Base-by-base conservation (phyloP, 2,113 vertebrate species). In the Tetrax tetrax region DNA sequence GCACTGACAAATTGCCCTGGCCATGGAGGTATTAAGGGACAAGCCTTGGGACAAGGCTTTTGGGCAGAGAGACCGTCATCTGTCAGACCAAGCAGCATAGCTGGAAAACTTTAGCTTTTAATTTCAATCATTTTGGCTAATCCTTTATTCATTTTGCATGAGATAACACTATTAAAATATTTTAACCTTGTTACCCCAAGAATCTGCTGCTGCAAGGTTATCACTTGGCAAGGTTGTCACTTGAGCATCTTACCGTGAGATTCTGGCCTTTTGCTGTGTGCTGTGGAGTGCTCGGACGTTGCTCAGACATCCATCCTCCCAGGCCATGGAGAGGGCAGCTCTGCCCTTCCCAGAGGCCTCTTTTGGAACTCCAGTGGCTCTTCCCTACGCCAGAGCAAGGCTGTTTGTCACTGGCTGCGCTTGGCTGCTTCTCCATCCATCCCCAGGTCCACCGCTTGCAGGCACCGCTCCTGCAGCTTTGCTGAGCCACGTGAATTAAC, bases 1-100 rank as follows among this genome's bases (percentile, higher is more conserved):
- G 54, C 91, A 66, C 48, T 70, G 95, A 88, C 56, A 60, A 86
- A 92, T 92, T 69, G 56, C 70, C 87, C 72, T 87, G 57, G 65
- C 64, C 18, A 2, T n/a, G 23, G 66, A 68, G 31, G 23, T 66
- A 45, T 74, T 89, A 86, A 50, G 45, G 61, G 38, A 48, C 48
- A 87, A 85, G 59, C 38, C 41, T 28, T 77, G 53, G n/a, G 53
- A 90, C 37, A 59, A 59, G 14, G 31, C 50, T 69, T 88, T 83
- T 64, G 57, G 41, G 54, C 72, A 53, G 60, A 48, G 69, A 70
- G 28, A 43, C 7, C 27, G 45, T 53, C 75, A 76, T 72, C 50
- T 22, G 5, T 90, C 77, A 83, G 59, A 77, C 37, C 41, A 63
- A 60, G 59, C 2, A 65, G 28, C 0, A 0, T 54, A 83, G 41